Conservation (phyloP, 2,888 invertebrate species). For the Spisula solida region DNA sequence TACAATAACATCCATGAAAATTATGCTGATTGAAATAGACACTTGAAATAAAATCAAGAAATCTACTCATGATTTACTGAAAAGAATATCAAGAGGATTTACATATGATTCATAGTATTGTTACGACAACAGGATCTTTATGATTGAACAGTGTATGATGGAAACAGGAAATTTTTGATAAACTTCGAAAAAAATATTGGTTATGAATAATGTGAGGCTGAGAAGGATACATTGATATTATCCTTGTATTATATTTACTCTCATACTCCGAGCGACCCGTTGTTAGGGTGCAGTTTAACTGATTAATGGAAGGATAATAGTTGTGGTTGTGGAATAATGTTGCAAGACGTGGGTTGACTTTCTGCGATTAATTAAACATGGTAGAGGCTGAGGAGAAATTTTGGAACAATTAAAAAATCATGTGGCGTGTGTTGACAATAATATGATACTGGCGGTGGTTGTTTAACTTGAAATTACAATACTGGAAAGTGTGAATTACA, state of each 20-base stretch:
- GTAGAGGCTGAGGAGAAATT: background rate
- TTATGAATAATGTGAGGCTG: too few relatives aligned
- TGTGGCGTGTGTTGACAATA: conserved; percentile 6
- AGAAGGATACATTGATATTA: background rate
- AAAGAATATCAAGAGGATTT: too few relatives aligned
- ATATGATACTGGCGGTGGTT: background rate
- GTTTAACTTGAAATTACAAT: too few relatives aligned
- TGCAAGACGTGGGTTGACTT: conserved; percentile 11
- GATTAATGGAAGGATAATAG: background rate
- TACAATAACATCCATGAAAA: too few relatives aligned
- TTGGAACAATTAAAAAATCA: conserved; percentile 20
- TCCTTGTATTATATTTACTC: background rate
- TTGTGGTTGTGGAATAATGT: background rate
- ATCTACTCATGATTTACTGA: too few relatives aligned
- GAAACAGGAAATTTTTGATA: conserved; percentile 16
- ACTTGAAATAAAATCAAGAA: too few relatives aligned
- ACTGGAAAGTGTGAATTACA: too few relatives aligned
- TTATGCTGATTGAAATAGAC: too few relatives aligned
- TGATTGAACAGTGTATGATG: background rate
- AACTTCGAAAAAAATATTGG: background rate
- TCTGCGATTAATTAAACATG: background rate
- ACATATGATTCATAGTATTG: too few relatives aligned
- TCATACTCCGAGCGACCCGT: background rate
- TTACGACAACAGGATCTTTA: too few relatives aligned
- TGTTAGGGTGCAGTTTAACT: background rate